These are phyloP conservation scores for Catostomus latipinnis DNA, from an alignment of 2,797 vertebrate species.

Conservation along the genomic window DNA sequence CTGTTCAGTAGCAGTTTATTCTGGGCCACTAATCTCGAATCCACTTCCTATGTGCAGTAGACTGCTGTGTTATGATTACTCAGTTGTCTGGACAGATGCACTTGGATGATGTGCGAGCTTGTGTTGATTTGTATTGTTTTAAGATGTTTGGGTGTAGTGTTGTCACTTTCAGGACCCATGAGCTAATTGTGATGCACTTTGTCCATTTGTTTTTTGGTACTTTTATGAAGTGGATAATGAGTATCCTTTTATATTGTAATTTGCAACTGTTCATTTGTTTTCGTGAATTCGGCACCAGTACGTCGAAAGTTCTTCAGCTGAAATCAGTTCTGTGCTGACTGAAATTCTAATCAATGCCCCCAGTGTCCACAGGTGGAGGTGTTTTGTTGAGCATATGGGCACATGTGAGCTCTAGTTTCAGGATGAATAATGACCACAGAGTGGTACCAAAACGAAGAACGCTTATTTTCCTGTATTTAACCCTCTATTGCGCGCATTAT, in stretches of 20 bases:
- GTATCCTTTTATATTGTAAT: background rate
- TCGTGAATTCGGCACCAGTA: too few species aligned
- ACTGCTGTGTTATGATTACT: conserved; percentile 55
- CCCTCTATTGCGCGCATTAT: too few species aligned
- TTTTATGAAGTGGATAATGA: background rate
- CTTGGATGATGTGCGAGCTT: conserved; percentile 5
- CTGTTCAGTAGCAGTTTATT: background rate
- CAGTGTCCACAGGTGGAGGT: too few species aligned
- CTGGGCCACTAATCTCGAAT: conserved; percentile 13
- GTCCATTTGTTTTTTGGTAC: background rate
- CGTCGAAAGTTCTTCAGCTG: too few species aligned
- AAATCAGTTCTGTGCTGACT: too few species aligned
- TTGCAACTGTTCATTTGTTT: too few species aligned
- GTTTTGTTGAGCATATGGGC: too few species aligned
- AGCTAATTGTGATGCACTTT: background rate
- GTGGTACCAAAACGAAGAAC: too few species aligned
- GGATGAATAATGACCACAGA: too few species aligned
- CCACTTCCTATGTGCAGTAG: conserved; percentile 22
- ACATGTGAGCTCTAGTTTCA: too few species aligned
- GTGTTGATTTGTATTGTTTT: background rate
- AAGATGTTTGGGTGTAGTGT: background rate
- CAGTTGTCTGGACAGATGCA: background rate
- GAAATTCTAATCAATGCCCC: too few species aligned
- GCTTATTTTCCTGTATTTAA: too few species aligned
- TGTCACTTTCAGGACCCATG: background rate